Evolutionary conservation across 2,888 invertebrate genomes (phyloP).

Genomic region (Orgyia antiqua): DNA sequence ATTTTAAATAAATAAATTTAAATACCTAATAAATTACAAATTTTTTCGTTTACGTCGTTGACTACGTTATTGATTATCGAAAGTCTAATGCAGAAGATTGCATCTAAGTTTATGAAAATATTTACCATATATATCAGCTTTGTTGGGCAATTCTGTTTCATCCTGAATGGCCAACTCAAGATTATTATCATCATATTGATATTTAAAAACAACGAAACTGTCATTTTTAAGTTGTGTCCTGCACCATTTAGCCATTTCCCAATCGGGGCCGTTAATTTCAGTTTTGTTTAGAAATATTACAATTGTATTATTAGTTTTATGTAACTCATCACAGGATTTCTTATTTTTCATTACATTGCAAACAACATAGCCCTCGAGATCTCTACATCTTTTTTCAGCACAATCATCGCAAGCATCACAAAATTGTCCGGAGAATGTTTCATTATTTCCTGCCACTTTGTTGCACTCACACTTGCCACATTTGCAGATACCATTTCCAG

Average conservation of each 20-base stretch:
- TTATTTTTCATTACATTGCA: slow-evolving; percentile 60
- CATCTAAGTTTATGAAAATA: too few species aligned
- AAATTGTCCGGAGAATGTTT: slow-evolving; percentile 75
- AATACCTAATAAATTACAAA: too few species aligned
- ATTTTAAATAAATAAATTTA: too few species aligned
- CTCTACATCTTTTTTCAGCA: slow-evolving; percentile 80
- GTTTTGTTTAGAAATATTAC: slow-evolving; percentile 36
- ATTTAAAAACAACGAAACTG: slow-evolving; percentile 44
- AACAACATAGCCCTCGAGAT: slow-evolving; percentile 83
- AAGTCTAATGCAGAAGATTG: too few species aligned
- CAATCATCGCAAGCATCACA: slow-evolving; percentile 88
- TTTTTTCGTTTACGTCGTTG: too few species aligned
- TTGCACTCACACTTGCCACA: slow-evolving; percentile 85
- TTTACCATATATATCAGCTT: slow-evolving; percentile 52
- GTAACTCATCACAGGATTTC: slow-evolving; percentile 34
- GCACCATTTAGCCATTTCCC: slow-evolving; percentile 41
- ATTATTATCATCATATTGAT: slow-evolving; percentile 30
- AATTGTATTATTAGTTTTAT: slow-evolving; percentile 24
- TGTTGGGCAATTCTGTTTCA: slow-evolving; percentile 39
- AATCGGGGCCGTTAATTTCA: slow-evolving; percentile 31
- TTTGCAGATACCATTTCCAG: slow-evolving; percentile 80
- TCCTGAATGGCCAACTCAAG: slow-evolving; percentile 49
- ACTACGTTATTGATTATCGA: too few species aligned
- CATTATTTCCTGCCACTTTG: slow-evolving; percentile 39
- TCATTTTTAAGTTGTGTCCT: slow-evolving; percentile 34